Conservation (phyloP, 1,140 invertebrate species). For the Stegodyphus dumicola region DNA sequence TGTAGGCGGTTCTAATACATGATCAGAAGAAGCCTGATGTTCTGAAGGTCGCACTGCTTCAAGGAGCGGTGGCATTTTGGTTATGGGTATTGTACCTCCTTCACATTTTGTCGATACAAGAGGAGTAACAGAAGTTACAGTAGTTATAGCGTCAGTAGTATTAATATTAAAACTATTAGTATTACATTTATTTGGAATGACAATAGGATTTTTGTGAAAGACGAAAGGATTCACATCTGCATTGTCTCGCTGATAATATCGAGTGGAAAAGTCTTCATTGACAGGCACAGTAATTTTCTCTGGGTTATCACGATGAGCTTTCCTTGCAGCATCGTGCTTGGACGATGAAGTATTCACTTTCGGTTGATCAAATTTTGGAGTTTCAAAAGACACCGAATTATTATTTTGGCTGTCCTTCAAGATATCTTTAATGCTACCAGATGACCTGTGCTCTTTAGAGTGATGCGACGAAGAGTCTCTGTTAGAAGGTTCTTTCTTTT, state of each 20-base stretch:
- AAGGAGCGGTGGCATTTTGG: slow-evolving; percentile 46
- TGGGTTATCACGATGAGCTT: not conserved
- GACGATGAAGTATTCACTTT: slow-evolving; percentile 11
- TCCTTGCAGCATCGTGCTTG: not conserved
- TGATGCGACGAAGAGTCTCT: slow-evolving; percentile 17
- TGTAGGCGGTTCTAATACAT: slow-evolving; percentile 6
- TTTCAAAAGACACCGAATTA: slow-evolving; percentile 21
- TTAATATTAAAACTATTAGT: not conserved
- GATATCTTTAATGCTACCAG: slow-evolving; percentile 54
- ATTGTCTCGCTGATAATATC: slow-evolving; percentile 1
- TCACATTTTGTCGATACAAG: slow-evolving; percentile 32
- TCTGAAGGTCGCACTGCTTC: slow-evolving; percentile 45
- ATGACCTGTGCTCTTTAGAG: slow-evolving; percentile 32
- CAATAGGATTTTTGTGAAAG: slow-evolving; percentile 24
- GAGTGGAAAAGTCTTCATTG: slow-evolving; percentile 16
- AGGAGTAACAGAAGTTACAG: slow-evolving; percentile 29
- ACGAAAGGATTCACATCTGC: slow-evolving; percentile 9
- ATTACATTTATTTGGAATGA: not conserved
- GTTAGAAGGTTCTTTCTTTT: slow-evolving; percentile 36
- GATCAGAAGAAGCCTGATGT: not conserved
- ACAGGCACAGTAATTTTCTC: slow-evolving; percentile 3
- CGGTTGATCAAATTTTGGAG: not conserved
- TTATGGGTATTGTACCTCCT: slow-evolving; percentile 27
- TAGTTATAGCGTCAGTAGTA: slow-evolving; percentile 28
- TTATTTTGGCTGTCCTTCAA: slow-evolving; percentile 36